Base-by-base conservation (phyloP, 2,113 vertebrate genomes). In the Arvicanthis niloticus region DNA sequence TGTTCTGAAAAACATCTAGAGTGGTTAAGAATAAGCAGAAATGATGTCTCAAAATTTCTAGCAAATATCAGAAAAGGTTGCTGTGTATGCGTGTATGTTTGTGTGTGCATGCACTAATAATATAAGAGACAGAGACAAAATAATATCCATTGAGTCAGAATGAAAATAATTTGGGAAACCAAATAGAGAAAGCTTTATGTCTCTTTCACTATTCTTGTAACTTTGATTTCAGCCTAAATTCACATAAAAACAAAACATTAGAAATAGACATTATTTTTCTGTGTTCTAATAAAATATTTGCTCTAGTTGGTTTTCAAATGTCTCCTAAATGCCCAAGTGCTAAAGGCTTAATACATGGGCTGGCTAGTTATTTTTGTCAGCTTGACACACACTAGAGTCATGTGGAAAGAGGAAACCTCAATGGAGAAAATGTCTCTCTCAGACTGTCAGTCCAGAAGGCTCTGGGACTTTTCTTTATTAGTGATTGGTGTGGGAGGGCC, bases 141-240 rank as follows among this genome's bases (percentile, higher is more conserved):
- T 11, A 5, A 82, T 26, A 51, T 81, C 22, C 37, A 60, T 60
- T 85, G 40, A 9, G 4, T 68, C n/a, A 89, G 73, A 82, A 82
- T 77, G 40, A 26, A 92, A 92, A n/a, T 76, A 37, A 42, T 5
- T 89, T 6, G 17, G 3, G 5, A 89, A 60, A 58, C 10, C 11
- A 22, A 42, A 21, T 6, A 87, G 37, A 48, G 29, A 87, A 77
- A 19, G 16, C 56, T 73, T 51, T 8, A 19, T 2, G 0, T 78
- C 91, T 86, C 15, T 95, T 73, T 42, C 2, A 56, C 11, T n/a
- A 80, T 72, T 72, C 58, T 85, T 88, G 4, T 6, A 60, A 58
- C 26, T 80, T 94, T 95, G 86, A 65, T 67, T n/a, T 86, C 45
- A 81, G 21, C 45, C 75, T 87, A 70, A 94, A 68, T 89, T 53